Percentiles rank a stretch among this genome's conserved stretches.
These are phyloP conservation scores for Pandion haliaetus DNA, from an alignment of 2,113 vertebrate genomes.

Conservation along the genomic window DNA sequence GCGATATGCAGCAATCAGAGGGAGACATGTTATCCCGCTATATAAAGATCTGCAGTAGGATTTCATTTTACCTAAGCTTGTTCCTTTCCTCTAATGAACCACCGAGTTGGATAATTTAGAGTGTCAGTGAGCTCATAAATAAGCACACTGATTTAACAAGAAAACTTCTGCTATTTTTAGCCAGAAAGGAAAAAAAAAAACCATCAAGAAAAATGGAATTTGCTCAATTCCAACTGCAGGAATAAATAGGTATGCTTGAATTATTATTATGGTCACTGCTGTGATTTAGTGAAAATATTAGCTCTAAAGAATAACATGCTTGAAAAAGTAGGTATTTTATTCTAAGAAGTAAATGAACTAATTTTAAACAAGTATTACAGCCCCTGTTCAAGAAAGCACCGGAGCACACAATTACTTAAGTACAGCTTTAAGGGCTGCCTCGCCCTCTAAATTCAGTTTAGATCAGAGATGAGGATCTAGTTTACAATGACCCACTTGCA, in stretches of 20 bases:
- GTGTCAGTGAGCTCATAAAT: constrained; percentile 22
- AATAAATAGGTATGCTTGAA: constrained; percentile 6
- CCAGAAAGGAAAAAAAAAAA: not conserved
- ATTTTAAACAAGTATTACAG: not conserved
- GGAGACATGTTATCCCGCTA: not conserved
- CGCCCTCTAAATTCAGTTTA: not conserved
- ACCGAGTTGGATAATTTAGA: not conserved
- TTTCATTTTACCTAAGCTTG: constrained; percentile 14
- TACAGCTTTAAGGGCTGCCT: not conserved
- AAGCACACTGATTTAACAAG: constrained; percentile 24
- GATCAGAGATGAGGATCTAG: not conserved
- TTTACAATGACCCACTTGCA: not conserved
- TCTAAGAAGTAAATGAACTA: not conserved
- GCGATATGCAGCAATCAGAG: not conserved
- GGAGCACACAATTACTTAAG: not conserved
- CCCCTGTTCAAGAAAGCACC: not conserved
- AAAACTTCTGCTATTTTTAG: constrained; percentile 41
- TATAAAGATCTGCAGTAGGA: constrained; percentile 8
- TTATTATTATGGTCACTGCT: not conserved
- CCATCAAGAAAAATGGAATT: not conserved
- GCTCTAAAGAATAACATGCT: not conserved
- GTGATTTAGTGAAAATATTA: constrained; percentile 11
- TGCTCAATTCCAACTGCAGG: not conserved
- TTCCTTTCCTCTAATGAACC: constrained; percentile 27
- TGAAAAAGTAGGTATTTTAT: not conserved